phyloP scores from a whole-genome alignment of 2,113 vertebrate species.

The Pteruthius melanotis region DNA sequence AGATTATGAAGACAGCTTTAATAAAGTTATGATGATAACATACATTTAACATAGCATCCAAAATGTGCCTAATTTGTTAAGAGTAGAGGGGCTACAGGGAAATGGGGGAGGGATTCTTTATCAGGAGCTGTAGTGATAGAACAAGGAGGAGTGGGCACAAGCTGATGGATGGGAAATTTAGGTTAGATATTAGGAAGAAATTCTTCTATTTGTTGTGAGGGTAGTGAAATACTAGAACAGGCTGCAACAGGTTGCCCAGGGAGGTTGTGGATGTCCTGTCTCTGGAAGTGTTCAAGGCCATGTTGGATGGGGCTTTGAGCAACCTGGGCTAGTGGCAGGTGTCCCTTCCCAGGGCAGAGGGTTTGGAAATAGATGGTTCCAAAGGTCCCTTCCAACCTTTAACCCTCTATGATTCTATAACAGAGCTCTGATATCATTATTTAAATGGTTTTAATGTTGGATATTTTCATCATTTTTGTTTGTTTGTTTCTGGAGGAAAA shows the following conservation, averaged over 20 bases:
- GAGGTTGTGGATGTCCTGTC: not conserved
- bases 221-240: not conserved
- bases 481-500: not conserved
- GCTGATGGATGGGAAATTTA: not conserved
- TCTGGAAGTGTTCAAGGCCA: not conserved
- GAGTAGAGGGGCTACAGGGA: not conserved
- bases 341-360: not conserved
- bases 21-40: not conserved
- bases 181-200: not conserved
- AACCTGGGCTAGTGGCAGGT: not conserved
- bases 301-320: not conserved
- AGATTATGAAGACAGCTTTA: not conserved
- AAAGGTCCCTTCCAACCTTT: not conserved
- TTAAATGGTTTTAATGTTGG: not conserved
- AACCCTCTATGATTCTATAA: not conserved
- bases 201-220: not conserved
- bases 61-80: not conserved
- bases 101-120: not conserved
- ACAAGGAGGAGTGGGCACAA: not conserved
- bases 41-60: not conserved
- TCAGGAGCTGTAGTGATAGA: not conserved
- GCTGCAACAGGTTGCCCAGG: not conserved
- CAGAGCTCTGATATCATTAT: not conserved
- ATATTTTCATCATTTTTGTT: not conserved
- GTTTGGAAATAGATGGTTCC: not conserved